Evolutionary conservation across 2,888 invertebrate species (phyloP), one percentile per base, ranked within the genome.

Genomic region (Abscondita cerata): DNA sequence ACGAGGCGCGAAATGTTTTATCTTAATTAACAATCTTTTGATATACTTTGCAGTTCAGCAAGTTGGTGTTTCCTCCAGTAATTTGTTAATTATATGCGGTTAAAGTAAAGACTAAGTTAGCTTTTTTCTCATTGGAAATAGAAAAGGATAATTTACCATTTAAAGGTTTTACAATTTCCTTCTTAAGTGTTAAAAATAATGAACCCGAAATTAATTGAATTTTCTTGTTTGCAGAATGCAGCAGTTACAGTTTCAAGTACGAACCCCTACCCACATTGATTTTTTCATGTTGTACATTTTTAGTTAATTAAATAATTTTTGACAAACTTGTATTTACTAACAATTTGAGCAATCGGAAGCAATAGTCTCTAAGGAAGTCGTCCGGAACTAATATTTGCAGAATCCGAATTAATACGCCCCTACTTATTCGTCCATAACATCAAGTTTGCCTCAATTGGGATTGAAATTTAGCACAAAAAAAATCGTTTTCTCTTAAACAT

Each of bases 11-110:
- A 67, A 67, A 61, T 65, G 69, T 66, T 67, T 68, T 70, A 70
- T 70, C 70, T 70, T 69, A 70, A 70, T 70, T 70, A 70, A 68
- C 66, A 62, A 69, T 69, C 68, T 65, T 64, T 62, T 62, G 62
- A 68, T 64, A 66, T 59, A 66, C 65, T 68, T 65, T 64, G 46
- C 59, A 62, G 59, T 65, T 60, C 52, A 59, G 41, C 52, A 52
- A 56, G 48, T 60, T 55, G 51, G 57, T 51, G 59, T 59, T 63
- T 55, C 40, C 41, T 51, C 31, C 40, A 44, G 55, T 56, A 59
- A 64, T 64, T 64, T 55, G 54, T 50, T 59, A 54, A 54, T 56
- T 56, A 61, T 56, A 50, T 56, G 56, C 19, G 61, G 56, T 46
- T 53, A 47, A 53, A 18, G 16, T 40, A 12, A 50, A 15, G 55